Evolutionary conservation across 2,113 vertebrate genomes (phyloP), one percentile per base, ranked within the genome.

Genomic region (Zapornia atra): DNA sequence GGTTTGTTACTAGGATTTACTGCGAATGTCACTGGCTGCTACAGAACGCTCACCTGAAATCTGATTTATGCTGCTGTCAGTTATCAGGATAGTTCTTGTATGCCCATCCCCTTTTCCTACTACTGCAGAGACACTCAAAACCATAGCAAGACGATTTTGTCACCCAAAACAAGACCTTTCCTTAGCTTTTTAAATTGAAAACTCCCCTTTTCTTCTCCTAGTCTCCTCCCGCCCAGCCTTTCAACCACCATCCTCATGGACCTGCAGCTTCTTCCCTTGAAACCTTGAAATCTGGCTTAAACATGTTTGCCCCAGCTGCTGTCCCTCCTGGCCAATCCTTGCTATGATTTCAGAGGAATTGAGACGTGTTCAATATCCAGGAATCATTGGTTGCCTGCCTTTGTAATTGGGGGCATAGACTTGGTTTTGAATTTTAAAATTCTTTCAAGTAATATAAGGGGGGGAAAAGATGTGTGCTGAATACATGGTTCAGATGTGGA

Each of bases 331-430:
- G 66, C 53, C 66, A 66, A 4, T 68, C 89, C 61, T 88, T 94
- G 76, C 65, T 94, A 11, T 92, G 94, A 95, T 96, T 97, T 91
- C 86, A 83, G 95, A 96, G 86, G 81, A 94, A 94, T 3, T 86
- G 60, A 92, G 59, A 88, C 36, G 10, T n/a, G 13, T 66, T 81
- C 40, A 73, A 38, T 70, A 88, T 77, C 51, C 51, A 83, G 59
- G 59, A 92, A 64, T 36, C 70, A 57, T 9, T 79, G 71, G 15
- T 48, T 95, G 50, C 44, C 72, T 68, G 69, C 80, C 42, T 72
- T 94, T 86, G 25, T 64, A 31, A 68, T 25, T 86, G 71, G 48
- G 48, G 51, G 42, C 40, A 83, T 69, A 86, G 28, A 14, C 82
- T 93, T 86, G 51, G 5, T 25, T 83, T 64, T 66, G 42, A 71